Base-by-base conservation (phyloP, 1,140 invertebrate species). In the Phthorimaea operculella region DNA sequence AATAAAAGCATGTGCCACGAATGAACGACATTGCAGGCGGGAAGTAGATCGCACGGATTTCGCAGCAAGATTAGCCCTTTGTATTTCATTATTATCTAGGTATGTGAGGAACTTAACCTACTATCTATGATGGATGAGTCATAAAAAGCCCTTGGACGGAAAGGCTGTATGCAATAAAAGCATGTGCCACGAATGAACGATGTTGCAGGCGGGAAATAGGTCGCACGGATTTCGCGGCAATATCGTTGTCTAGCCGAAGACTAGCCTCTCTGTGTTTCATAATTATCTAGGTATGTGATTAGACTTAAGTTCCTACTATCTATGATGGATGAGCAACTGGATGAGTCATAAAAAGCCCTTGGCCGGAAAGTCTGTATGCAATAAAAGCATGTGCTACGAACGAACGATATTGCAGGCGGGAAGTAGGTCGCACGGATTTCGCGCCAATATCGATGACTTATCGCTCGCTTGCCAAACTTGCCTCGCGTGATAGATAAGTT, bases 41-140 rank as follows among this genome's bases (percentile, higher is more conserved):
- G 74, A 79, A 64, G 59, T 80, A 72, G 77, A 75, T 78, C 77
- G 76, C 58, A 60, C 49, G 61, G 61, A 69, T 72, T 71, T 69
- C 58, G 60, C 63, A 50, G 60, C n/a, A n/a, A n/a, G n/a, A n/a
- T n/a, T n/a, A n/a, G n/a, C n/a, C n/a, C n/a, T n/a, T n/a, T n/a
- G n/a, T n/a, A n/a, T n/a, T n/a, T n/a, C n/a, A n/a, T n/a, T n/a
- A n/a, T n/a, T n/a, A n/a, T n/a, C n/a, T n/a, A n/a, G n/a, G n/a
- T n/a, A n/a, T n/a, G n/a, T n/a, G n/a, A n/a, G n/a, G n/a, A n/a
- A n/a, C n/a, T n/a, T n/a, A n/a, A n/a, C n/a, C n/a, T n/a, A n/a
- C n/a, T n/a, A n/a, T n/a, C n/a, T n/a, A n/a, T n/a, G n/a, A n/a
- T n/a, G n/a, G n/a, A n/a, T n/a, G n/a, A n/a, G n/a, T n/a, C n/a